A percentile compares a stretch with the other conserved stretches of the same genome.
phyloP scores from a whole-genome alignment of 2,113 vertebrate genomes.

The Hippocampus zosterae region DNA sequence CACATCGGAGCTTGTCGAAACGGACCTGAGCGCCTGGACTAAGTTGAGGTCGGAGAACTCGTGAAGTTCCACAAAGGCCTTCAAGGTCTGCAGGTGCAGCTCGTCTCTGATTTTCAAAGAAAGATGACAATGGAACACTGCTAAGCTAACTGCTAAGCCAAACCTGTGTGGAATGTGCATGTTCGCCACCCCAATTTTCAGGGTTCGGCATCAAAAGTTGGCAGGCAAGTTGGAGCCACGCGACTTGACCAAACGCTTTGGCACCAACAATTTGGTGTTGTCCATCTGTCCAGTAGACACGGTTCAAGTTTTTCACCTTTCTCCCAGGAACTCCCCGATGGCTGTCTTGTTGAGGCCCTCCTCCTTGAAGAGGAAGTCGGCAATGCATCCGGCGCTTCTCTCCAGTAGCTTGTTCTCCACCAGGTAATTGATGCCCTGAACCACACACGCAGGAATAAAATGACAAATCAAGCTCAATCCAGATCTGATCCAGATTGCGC shows the following conservation, averaged over 20 bases:
- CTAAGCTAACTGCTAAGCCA: too few relatives aligned
- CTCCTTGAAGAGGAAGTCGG: slow-evolving; percentile 89
- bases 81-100: slow-evolving; percentile 83
- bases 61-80: slow-evolving; percentile 90
- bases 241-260: neutral
- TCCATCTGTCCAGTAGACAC: neutral
- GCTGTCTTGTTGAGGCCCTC: slow-evolving; percentile 94
- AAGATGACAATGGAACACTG: neutral
- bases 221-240: neutral
- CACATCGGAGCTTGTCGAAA: neutral
- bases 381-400: slow-evolving; percentile 68
- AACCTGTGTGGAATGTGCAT: too few relatives aligned
- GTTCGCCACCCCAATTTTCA: neutral
- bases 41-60: slow-evolving; percentile 90
- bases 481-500: neutral
- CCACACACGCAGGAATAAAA: neutral
- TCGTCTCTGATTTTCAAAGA: slow-evolving; percentile 73
- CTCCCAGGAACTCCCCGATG: slow-evolving; percentile 89
- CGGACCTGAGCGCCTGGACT: slow-evolving; percentile 91
- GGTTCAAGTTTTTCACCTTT: slow-evolving; percentile 72
- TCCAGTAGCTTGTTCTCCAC: slow-evolving; percentile 78
- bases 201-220: neutral
- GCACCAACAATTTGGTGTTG: neutral
- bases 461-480: neutral
- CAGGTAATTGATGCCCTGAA: slow-evolving; percentile 85